Evolutionary conservation across 2,797 vertebrate genomes (phyloP).

Genomic region (Calcarius lapponicus): DNA sequence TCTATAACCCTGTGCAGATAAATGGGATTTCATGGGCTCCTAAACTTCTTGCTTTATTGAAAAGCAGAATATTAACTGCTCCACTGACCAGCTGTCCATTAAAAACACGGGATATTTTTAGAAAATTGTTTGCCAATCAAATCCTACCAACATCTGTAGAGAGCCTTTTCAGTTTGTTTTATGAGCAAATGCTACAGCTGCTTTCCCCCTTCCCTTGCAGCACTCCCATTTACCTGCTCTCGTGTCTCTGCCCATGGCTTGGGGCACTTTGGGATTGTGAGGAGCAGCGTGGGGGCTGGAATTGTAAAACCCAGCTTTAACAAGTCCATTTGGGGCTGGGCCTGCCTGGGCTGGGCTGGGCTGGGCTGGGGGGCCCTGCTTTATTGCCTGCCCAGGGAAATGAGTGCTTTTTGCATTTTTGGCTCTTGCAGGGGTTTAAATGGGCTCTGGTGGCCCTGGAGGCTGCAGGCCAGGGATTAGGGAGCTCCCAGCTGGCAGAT

Average conservation of each 20-base stretch:
- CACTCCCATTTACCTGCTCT: slow-evolving; percentile 47
- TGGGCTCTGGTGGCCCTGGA: not conserved
- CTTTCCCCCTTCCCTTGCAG: not conserved
- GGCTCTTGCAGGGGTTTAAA: not conserved
- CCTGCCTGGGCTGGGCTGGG: not conserved
- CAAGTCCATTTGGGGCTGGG: slow-evolving; percentile 7
- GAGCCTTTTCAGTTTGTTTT: slow-evolving; percentile 34
- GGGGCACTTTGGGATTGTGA: not conserved
- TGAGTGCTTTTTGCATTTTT: slow-evolving; percentile 11
- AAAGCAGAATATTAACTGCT: slow-evolving; percentile 72
- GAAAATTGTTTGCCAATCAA: slow-evolving; percentile 68
- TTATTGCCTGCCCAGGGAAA: slow-evolving; percentile 17
- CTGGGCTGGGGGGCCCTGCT: not conserved
- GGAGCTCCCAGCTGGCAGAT: slow-evolving; percentile 4
- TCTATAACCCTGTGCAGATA: slow-evolving; percentile 61
- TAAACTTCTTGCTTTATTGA: slow-evolving; percentile 72
- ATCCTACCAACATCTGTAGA: slow-evolving; percentile 23
- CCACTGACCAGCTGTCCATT: slow-evolving; percentile 64
- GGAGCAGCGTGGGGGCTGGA: not conserved
- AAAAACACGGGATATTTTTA: slow-evolving; percentile 54
- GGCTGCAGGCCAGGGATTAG: not conserved
- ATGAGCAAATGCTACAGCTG: slow-evolving; percentile 7
- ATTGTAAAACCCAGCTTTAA: slow-evolving; percentile 36
- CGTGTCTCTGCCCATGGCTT: not conserved
- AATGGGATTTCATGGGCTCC: slow-evolving; percentile 66